Base-by-base conservation (phyloP, 2,888 invertebrate genomes). In the Ophion ellenae region DNA sequence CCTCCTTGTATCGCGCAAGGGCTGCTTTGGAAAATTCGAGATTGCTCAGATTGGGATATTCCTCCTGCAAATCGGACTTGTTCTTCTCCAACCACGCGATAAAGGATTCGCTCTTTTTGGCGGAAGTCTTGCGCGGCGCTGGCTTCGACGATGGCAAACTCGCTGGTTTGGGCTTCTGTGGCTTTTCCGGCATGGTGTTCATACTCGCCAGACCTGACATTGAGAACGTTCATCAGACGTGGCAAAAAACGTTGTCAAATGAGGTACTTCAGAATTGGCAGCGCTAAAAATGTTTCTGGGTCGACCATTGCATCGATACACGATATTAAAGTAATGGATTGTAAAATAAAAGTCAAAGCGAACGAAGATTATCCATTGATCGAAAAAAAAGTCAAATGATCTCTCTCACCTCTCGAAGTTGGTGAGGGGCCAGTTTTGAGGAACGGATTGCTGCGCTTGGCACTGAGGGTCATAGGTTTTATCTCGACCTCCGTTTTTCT, bases 51-150 rank as follows among this genome's bases (percentile, higher is more conserved):
- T 95, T 95, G 0, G 96, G 95, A 89, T 95, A 94, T 89, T 96
- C 95, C 67, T 94, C 93, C 89, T 96, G 95, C n/a, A 97, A 91
- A 14, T 92, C 89, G 3, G 94, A 89, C 90, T 96, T 96, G 90
- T 96, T 95, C 83, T 95, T 95, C 0, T 95, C 94, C 87, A 95
- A 96, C 96, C 96, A 97, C 53, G 95, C 94, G 32, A 95, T 93
- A 90, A 96, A 96, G 5, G 95, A 94, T 91, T 95, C 95, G n/a
- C 94, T 94, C 59, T 90, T 90, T 47, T 93, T 74, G 4, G 73
- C 74, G 74, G 64, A 81, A 71, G 86, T 86, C 91, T 92, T 89
- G 88, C 73, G 92, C 86, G 90, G 77, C 83, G 88, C 90, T 63
- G 89, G 81, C 83, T 90, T 90, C 24, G 87, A 45, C 89, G 85